Percentiles rank a stretch among this genome's conserved stretches.
phyloP scores from a whole-genome alignment of 2,797 vertebrate species.

The Amazona ochrocephala region DNA sequence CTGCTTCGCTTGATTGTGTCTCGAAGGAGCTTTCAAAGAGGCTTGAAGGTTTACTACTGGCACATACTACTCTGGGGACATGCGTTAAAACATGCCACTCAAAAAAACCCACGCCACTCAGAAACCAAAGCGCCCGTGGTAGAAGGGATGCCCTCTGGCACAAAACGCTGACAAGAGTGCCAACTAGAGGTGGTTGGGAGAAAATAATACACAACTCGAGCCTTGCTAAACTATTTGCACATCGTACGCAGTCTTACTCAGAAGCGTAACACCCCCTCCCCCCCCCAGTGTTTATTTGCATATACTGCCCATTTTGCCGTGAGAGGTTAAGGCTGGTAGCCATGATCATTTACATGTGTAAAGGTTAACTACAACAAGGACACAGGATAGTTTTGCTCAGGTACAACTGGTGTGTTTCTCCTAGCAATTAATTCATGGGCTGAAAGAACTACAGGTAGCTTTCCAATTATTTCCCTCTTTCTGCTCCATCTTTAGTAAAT shows the following conservation, averaged over 20 bases:
- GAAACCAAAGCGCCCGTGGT: neutral
- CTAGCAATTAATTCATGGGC: neutral
- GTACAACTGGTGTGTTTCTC: neutral
- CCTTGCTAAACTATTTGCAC: neutral
- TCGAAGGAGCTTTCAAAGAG: neutral
- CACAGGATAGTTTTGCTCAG: neutral
- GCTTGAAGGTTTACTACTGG: neutral
- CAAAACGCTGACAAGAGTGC: neutral
- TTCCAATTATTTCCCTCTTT: neutral
- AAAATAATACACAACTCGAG: neutral
- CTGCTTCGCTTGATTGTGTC: neutral
- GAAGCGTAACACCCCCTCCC: neutral
- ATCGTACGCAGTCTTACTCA: neutral
- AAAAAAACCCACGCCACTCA: neutral
- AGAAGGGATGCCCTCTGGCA: no score
- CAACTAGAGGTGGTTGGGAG: neutral
- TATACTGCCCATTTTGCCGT: neutral
- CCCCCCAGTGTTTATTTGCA: neutral
- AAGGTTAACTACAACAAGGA: neutral
- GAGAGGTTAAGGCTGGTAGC: neutral
- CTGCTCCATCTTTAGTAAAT: neutral
- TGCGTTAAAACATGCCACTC: accelerated
- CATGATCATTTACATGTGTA: no score
- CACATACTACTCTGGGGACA: accelerated
- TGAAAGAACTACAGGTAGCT: neutral